These are phyloP conservation scores for Toxostoma redivivum DNA, from an alignment of 2,113 vertebrate species.

Conservation along the genomic window DNA sequence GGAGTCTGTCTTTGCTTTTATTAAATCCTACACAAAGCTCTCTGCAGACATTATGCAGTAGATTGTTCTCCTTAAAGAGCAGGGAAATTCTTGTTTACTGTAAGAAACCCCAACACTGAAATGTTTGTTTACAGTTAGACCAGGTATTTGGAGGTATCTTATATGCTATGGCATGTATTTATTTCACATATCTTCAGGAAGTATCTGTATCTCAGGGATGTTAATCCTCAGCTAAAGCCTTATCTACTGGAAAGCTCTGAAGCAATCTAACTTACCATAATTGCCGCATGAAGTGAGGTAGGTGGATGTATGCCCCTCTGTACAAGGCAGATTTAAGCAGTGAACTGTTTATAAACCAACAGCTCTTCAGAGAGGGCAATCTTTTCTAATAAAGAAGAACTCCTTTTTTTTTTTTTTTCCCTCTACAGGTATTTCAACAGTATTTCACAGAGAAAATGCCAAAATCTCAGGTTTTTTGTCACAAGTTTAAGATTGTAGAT, in stretches of 20 bases:
- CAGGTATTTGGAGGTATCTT: background rate
- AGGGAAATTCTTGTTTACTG: background rate
- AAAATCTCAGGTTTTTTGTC: background rate
- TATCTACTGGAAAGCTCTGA: background rate
- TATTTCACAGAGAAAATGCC: background rate
- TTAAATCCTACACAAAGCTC: background rate
- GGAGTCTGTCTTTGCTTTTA: background rate
- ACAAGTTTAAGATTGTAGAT: background rate
- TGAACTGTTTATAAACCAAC: background rate
- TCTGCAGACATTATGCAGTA: background rate
- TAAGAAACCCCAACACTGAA: background rate
- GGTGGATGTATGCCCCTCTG: background rate
- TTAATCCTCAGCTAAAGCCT: background rate
- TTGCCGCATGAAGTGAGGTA: background rate
- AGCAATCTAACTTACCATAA: background rate
- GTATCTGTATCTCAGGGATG: background rate
- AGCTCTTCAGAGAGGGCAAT: background rate
- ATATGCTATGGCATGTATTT: background rate
- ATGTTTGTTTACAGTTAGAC: background rate
- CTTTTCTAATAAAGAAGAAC: background rate
- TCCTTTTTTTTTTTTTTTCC: background rate
- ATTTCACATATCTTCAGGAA: background rate
- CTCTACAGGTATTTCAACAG: background rate
- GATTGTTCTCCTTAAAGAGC: background rate
- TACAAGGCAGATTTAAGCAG: background rate